Evolutionary conservation across 1,140 invertebrate genomes (phyloP).

Genomic region (Macrosteles quadrilineatus): DNA sequence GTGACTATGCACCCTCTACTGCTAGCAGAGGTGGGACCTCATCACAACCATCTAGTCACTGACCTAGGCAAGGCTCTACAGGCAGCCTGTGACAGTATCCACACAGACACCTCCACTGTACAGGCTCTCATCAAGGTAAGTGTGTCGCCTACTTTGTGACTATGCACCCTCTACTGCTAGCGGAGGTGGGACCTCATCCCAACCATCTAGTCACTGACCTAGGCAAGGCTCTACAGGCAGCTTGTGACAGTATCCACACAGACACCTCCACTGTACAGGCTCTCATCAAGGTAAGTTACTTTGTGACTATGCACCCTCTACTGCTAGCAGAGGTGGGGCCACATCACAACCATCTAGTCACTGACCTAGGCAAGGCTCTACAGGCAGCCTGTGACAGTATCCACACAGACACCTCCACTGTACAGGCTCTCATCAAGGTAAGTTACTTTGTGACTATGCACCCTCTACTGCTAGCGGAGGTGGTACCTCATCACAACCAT

Average conservation of each 20-base stretch:
- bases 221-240: slow-evolving; percentile 61
- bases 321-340: slow-evolving; percentile 62
- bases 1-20: slow-evolving; percentile 79
- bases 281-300: slow-evolving; percentile 69
- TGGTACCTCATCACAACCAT: slow-evolving; percentile 61
- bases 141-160: slow-evolving; percentile 77
- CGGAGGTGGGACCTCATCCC: slow-evolving; percentile 60
- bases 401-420: slow-evolving; percentile 64
- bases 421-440: slow-evolving; percentile 64
- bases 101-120: slow-evolving; percentile 65
- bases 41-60: slow-evolving; percentile 63
- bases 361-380: slow-evolving; percentile 64
- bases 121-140: slow-evolving; percentile 63
- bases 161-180: slow-evolving; percentile 76
- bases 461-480: slow-evolving; percentile 66
- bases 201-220: slow-evolving; percentile 64
- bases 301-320: slow-evolving; percentile 79
- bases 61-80: slow-evolving; percentile 65
- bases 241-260: slow-evolving; percentile 68
- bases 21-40: slow-evolving; percentile 58
- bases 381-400: slow-evolving; percentile 69
- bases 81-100: slow-evolving; percentile 69
- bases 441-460: too few species aligned
- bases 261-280: slow-evolving; percentile 66
- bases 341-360: slow-evolving; percentile 64